Percentiles rank a stretch among this genome's conserved stretches.
Conservation (phyloP, 2,888 invertebrate species). For the Macropis europaea region DNA sequence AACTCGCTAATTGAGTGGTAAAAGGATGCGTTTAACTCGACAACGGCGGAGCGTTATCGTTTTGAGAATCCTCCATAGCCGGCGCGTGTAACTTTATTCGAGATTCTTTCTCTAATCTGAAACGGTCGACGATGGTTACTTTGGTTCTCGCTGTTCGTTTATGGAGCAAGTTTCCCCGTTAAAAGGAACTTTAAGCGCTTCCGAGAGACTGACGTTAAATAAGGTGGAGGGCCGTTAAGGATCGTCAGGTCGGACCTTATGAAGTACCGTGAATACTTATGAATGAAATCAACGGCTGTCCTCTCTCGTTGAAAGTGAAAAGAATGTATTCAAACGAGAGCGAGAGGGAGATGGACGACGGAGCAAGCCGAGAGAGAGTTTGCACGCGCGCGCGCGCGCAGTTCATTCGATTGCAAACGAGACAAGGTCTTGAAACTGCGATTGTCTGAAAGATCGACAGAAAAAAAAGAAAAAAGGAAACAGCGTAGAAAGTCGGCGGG, state of each 20-base stretch:
- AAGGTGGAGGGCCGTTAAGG: slow-evolving; percentile 50
- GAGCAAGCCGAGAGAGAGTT: neutral
- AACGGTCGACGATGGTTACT: slow-evolving; percentile 27
- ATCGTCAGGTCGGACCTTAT: slow-evolving; percentile 40
- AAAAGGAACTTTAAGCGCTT: slow-evolving; percentile 52
- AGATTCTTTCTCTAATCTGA: slow-evolving; percentile 38
- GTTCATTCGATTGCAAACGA: slow-evolving; percentile 6
- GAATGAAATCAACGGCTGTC: slow-evolving; percentile 42
- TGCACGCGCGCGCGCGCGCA: neutral
- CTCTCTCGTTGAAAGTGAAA: slow-evolving; percentile 26
- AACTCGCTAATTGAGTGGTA: neutral
- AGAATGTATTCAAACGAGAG: slow-evolving; percentile 13
- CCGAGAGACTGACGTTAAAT: slow-evolving; percentile 50
- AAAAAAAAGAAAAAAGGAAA: too few relatives aligned
- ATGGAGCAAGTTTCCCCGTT: slow-evolving; percentile 54
- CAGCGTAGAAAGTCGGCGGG: too few relatives aligned
- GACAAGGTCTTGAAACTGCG: neutral
- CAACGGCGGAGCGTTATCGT: neutral
- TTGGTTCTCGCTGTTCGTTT: slow-evolving; percentile 42
- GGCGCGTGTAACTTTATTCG: neutral
- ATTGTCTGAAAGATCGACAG: too few relatives aligned
- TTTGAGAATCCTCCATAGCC: neutral
- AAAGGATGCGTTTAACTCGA: neutral
- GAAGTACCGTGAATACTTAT: slow-evolving; percentile 44
- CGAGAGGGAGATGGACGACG: slow-evolving; percentile 9